Evolutionary conservation across 2,113 vertebrate species (phyloP), one percentile per base, ranked within the genome.

Genomic region (Petrocephalus zakoni): DNA sequence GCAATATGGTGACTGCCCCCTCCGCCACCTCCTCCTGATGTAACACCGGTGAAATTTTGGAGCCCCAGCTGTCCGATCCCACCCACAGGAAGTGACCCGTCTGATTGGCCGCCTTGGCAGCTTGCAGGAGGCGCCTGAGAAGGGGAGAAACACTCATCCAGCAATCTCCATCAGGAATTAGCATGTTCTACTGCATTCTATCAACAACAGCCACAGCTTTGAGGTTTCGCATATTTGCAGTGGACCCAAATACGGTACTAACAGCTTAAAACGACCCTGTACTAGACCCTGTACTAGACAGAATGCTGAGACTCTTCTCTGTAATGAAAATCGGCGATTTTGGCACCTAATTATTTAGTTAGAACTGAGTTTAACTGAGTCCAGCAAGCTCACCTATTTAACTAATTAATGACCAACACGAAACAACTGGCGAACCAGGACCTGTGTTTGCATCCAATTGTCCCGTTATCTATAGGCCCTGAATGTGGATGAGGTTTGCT

Each of bases 71-170:
- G 94, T 99, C 98, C 0, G 98, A 99, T 75, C 98, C 98, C 90
- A 99, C 97, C 98, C 98, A 99, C 94, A 99, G 97, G 94, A 99
- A 99, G 90, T 99, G 97, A 2, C 97, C 97, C 0, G 97, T 98
- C 94, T 98, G 97, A 93, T 99, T 99, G 1, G 98, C 97, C 90
- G 94, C 96, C 91, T 97, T 98, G 0, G 98, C 97, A 0, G 98
- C 97, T 92, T 97, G 96, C 89, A 99, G 95, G 88, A 99, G 97
- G 29, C 96, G 96, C 92, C 97, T 99, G 93, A 0, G 37, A n/a
- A 51, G 7, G 46, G 46, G 4, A 92, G 90, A 46, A 11, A n/a
- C 46, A 49, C 46, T 49, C 22, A n/a, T 83, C 42, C 37, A 83
- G 21, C 81, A 19, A 46, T 46, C 19, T 17, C 42, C 9, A 81